Conservation (phyloP, 2,113 vertebrate species). For the Amblyopsis rosae region DNA sequence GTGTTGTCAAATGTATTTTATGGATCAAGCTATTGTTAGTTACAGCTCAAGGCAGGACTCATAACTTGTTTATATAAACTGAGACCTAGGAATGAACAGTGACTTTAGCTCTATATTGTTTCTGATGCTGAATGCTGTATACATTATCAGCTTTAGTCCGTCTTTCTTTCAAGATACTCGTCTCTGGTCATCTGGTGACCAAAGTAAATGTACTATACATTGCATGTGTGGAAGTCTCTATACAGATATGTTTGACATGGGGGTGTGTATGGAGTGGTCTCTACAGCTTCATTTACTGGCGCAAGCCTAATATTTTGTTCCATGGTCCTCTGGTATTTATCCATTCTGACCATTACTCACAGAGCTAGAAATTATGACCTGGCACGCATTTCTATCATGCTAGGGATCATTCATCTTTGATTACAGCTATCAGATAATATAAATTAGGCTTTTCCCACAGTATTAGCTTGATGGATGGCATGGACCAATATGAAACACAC, state of each 20-base stretch:
- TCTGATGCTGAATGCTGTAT: not conserved
- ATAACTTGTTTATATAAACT: not conserved
- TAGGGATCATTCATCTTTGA: constrained; percentile 78
- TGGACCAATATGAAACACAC: constrained; percentile 70
- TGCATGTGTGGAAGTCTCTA: no score
- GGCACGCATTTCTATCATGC: constrained; percentile 71
- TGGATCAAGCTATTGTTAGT: constrained; percentile 31
- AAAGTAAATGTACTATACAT: no score
- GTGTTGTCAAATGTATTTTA: constrained; percentile 27
- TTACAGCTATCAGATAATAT: constrained; percentile 80
- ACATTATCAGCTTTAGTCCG: no score
- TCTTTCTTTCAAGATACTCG: no score
- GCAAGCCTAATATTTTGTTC: constrained; percentile 28
- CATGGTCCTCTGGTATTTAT: constrained; percentile 50
- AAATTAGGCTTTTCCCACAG: constrained; percentile 75
- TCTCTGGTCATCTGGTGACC: no score
- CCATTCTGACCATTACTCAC: constrained; percentile 63
- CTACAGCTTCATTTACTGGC: not conserved
- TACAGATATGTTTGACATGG: no score
- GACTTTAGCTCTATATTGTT: not conserved
- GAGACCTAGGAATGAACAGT: not conserved
- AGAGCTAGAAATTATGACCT: constrained; percentile 68
- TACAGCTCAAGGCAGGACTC: constrained; percentile 10
- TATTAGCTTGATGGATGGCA: constrained; percentile 76
- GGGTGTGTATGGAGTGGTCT: no score